phyloP scores from a whole-genome alignment of 2,888 invertebrate genomes.

The Dryadula phaetusa region DNA sequence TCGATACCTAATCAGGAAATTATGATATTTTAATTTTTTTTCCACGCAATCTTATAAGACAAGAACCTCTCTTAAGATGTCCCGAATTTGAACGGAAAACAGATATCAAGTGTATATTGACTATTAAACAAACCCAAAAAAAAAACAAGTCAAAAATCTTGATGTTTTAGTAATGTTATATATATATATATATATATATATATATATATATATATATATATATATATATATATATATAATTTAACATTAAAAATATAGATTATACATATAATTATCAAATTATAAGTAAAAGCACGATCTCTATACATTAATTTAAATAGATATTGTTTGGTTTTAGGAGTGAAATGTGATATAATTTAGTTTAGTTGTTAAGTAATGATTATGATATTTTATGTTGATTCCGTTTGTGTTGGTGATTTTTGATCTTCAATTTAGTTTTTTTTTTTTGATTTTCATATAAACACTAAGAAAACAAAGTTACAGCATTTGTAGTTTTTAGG shows the following conservation, averaged over 20 bases:
- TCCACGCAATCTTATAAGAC: too few species aligned
- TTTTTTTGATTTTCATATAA: not conserved
- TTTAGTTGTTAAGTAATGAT: conserved; percentile 23
- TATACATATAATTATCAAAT: not conserved
- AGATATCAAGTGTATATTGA: too few species aligned
- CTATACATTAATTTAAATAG: not conserved
- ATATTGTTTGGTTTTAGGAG: conserved; percentile 28
- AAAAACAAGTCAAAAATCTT: too few species aligned
- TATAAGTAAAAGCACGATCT: not conserved
- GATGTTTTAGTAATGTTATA: too few species aligned
- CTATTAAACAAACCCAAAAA: too few species aligned
- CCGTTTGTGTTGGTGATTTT: not conserved
- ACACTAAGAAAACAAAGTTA: conserved; percentile 15
- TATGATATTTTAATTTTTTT: too few species aligned
- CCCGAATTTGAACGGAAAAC: too few species aligned
- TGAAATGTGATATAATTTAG: conserved; percentile 38
- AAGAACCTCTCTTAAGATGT: too few species aligned
- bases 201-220: too few species aligned
- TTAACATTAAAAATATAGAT: not conserved
- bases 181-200: too few species aligned
- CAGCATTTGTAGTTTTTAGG: conserved; percentile 27
- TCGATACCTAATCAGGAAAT: too few species aligned
- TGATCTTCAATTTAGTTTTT: not conserved
- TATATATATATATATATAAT: too few species aligned
- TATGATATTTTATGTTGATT: conserved; percentile 16